Evolutionary conservation across 1,140 invertebrate species (phyloP).

Genomic region (Brachionus koreanus): DNA sequence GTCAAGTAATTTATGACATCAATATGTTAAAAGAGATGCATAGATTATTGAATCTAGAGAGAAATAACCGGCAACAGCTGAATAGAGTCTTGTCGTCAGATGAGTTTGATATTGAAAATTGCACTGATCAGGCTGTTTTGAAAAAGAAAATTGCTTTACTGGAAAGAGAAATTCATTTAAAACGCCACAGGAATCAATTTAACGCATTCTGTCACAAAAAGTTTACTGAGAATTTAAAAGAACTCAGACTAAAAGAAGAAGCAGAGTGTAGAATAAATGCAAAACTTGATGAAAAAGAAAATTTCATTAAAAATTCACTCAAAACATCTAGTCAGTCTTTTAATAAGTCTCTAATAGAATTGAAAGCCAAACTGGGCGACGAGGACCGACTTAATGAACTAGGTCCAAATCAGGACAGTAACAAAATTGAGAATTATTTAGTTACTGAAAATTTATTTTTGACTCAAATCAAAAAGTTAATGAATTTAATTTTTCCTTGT

Average conservation of each 20-base stretch:
- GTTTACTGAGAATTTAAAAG: background rate
- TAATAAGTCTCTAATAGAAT: constrained; percentile 4
- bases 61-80: background rate
- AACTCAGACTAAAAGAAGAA: background rate
- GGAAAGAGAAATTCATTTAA: background rate
- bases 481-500: too few relatives aligned
- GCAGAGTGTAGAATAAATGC: background rate
- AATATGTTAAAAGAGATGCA: constrained; percentile 18
- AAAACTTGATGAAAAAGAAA: constrained; percentile 34
- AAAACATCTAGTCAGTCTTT: background rate
- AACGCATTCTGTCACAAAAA: background rate
- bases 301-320: background rate
- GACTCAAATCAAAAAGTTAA: background rate
- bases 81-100: background rate
- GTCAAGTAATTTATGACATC: constrained; percentile 1
- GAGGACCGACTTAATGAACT: background rate
- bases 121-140: background rate
- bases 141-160: background rate
- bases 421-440: background rate
- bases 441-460: background rate
- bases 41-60: background rate
- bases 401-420: background rate
- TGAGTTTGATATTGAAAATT: constrained; percentile 12
- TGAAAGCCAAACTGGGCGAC: constrained; percentile 11
- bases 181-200: background rate